phyloP scores from a whole-genome alignment of 2,888 invertebrate genomes.

The Altica lythri region DNA sequence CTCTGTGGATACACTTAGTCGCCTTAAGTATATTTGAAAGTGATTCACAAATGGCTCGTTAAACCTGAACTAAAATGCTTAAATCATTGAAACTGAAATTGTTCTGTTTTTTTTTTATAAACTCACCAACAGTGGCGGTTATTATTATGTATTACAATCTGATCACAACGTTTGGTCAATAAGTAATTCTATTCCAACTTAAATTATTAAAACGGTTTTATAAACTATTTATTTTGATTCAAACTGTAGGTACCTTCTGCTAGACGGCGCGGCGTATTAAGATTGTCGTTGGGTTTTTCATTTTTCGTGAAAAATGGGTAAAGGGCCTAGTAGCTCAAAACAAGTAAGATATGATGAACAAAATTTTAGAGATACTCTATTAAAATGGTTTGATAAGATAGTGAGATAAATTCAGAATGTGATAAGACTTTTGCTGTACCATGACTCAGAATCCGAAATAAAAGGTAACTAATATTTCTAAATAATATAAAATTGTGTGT shows the following conservation, averaged over 20 bases:
- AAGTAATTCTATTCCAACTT: too few species aligned
- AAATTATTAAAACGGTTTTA: too few species aligned
- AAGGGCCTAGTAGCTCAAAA: neutral
- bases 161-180: too few species aligned
- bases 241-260: neutral
- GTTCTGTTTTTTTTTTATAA: too few species aligned
- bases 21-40: too few species aligned
- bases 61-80: too few species aligned
- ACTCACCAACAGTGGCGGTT: too few species aligned
- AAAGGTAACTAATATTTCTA: neutral
- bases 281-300: neutral
- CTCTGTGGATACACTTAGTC: too few species aligned
- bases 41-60: too few species aligned
- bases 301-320: neutral
- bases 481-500: neutral
- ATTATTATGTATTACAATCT: too few species aligned
- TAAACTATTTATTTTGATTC: neutral
- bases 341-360: too few species aligned
- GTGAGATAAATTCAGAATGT: slow-evolving; percentile 2
- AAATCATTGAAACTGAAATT: too few species aligned
- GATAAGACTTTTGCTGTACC: neutral
- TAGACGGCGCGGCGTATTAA: neutral
- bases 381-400: neutral
- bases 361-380: neutral
- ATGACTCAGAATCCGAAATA: neutral